Evolutionary conservation across 2,797 vertebrate genomes (phyloP), one percentile per base, ranked within the genome.

Genomic region (Anniella stebbinsi): DNA sequence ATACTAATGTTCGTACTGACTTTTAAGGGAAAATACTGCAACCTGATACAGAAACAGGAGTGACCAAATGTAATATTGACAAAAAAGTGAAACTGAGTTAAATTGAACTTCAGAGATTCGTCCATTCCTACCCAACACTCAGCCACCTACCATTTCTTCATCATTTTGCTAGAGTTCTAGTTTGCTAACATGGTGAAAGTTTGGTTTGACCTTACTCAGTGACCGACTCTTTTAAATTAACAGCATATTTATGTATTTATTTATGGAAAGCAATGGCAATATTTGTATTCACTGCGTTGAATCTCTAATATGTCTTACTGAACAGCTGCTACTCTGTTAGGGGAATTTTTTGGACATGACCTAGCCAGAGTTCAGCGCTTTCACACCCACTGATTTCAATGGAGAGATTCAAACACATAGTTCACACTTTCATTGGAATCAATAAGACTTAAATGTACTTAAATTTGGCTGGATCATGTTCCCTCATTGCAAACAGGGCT

Each of bases 251-350:
- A 25, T 41, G n/a, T 41, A 63, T 76, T 57, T 86, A 73, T 86
- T 75, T 86, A 73, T 86, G 51, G 69, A 86, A 73, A n/a, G 18
- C 45, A 85, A 54, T 86, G 48, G 48, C 23, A 73, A 86, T 84
- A 70, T 66, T 83, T 41, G 17, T 21, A 45, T 84, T 70, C 45
- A 51, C 48, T 17, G 48, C 2, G 9, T 54, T 88, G 36, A 70
- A 57, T 54, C 45, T 80, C 45, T 30, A 78, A 78, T 87, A 13
- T 78, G 41, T 66, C 75, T 69, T 80, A 38, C 41, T 80, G 4
- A 88, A 70, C 78, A 72, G 36, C 48, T 57, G 48, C 69, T 72
- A n/a, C 48, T 80, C 13, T 38, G 25, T 48, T 70, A 10, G 17
- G 80, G 25, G 12, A 38, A 18, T 57, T 81, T 10, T 88, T 73